These are phyloP conservation scores for Anguilla japonica DNA, from an alignment of 2,113 vertebrate genomes.

Conservation along the genomic window DNA sequence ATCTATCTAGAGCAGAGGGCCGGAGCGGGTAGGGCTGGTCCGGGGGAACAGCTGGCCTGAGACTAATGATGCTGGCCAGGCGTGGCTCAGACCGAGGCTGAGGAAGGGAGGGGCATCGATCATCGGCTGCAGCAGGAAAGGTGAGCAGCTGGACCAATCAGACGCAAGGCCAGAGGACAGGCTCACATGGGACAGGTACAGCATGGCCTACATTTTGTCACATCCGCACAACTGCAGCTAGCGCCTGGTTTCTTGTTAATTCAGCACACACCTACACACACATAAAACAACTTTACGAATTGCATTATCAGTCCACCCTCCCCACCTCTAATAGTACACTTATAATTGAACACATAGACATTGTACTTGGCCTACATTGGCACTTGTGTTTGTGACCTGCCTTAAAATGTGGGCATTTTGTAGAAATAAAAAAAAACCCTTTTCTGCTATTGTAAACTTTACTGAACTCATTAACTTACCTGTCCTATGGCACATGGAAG, in stretches of 20 bases:
- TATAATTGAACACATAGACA: neutral
- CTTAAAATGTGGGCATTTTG: neutral
- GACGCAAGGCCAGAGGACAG: conserved; percentile 20
- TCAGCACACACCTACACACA: conserved; percentile 1
- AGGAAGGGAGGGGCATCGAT: conserved; percentile 33
- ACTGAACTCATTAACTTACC: conserved; percentile 3
- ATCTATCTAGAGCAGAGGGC: neutral
- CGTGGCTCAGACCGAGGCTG: neutral
- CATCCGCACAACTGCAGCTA: neutral
- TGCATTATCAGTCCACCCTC: neutral
- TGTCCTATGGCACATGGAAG: neutral
- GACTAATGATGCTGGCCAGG: neutral
- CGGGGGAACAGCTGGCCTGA: conserved; percentile 17
- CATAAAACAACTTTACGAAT: neutral
- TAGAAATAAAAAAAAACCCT: neutral
- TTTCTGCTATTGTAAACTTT: neutral
- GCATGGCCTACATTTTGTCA: conserved; percentile 36
- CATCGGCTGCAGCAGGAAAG: conserved; percentile 39
- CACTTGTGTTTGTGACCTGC: neutral
- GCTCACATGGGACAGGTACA: conserved; percentile 10
- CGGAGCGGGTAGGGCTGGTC: neutral
- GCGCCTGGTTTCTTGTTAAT: neutral
- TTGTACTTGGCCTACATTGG: neutral
- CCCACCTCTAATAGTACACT: neutral
- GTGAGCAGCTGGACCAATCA: conserved; percentile 43